Evolutionary conservation across 2,888 invertebrate species (phyloP).

Genomic region (Synergus japonicus): DNA sequence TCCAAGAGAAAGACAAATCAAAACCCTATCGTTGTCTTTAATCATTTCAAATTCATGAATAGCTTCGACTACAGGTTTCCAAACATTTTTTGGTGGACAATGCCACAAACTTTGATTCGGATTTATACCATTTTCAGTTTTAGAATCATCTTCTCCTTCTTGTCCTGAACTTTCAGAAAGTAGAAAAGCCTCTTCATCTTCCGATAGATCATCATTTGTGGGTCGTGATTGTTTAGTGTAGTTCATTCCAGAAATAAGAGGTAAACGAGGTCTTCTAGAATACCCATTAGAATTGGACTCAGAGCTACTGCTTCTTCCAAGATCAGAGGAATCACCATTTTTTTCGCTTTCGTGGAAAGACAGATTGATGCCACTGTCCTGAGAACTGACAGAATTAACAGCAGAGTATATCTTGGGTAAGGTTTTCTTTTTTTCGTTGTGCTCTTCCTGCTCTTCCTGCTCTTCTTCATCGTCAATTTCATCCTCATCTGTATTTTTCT

Average conservation of each 20-base stretch:
- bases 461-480: constrained; percentile 79
- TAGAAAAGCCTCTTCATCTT: constrained; percentile 67
- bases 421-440: constrained; percentile 77
- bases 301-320: constrained; percentile 71
- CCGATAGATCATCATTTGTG: constrained; percentile 69
- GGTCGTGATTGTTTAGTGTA: constrained; percentile 59
- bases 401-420: constrained; percentile 82
- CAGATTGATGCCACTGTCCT: constrained; percentile 88
- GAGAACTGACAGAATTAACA: constrained; percentile 85
- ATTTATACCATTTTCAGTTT: constrained; percentile 1
- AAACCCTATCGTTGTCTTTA: constrained; percentile 87
- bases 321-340: constrained; percentile 70
- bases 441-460: constrained; percentile 74
- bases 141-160: constrained; percentile 67
- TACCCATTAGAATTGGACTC: constrained; percentile 70
- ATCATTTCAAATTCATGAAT: constrained; percentile 91
- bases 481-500: constrained; percentile 78
- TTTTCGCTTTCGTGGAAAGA: constrained; percentile 85
- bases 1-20: constrained; percentile 86
- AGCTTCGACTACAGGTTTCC: constrained; percentile 90
- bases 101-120: constrained; percentile 82
- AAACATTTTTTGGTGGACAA: constrained; percentile 87
- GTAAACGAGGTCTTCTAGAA: constrained; percentile 60
- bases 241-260: constrained; percentile 47
- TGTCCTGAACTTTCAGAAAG: constrained; percentile 72